A percentile compares a stretch with the other conserved stretches of the same genome.
Evolutionary conservation across 2,888 invertebrate genomes (phyloP).

Genomic region (Polydrusus pterygomalis): DNA sequence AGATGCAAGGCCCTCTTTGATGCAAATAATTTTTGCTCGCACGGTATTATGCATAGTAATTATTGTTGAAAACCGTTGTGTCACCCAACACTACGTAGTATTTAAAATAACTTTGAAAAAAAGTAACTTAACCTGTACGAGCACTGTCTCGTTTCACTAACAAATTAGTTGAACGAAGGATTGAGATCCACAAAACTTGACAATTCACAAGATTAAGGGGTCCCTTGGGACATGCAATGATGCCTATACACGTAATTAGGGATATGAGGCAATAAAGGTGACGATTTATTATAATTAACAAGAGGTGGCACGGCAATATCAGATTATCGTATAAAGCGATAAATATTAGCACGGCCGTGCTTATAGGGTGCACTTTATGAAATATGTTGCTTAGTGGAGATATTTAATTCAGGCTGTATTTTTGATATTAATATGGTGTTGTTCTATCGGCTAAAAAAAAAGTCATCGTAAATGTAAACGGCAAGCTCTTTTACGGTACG

Average conservation of each 20-base stretch:
- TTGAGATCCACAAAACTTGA: conserved; percentile 35
- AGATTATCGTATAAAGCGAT: conserved; percentile 22
- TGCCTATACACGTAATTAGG: conserved; percentile 31
- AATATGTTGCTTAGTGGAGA: not conserved
- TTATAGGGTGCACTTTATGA: not conserved
- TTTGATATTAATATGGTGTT: no score
- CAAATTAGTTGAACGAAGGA: conserved; percentile 26
- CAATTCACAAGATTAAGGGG: conserved; percentile 34
- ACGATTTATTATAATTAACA: conserved; percentile 40
- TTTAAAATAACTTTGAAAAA: no score
- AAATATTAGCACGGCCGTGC: conserved; percentile 1
- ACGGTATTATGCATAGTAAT: no score
- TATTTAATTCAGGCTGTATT: no score
- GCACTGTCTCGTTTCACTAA: not conserved
- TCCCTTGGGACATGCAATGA: conserved; percentile 26
- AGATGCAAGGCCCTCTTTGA: no score
- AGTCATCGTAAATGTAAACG: no score
- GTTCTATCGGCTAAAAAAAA: no score
- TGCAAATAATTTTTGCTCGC: no score
- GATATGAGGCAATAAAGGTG: conserved; percentile 23
- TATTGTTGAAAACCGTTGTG: no score
- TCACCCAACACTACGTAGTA: no score
- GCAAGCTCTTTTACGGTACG: no score
- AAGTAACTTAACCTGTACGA: no score
- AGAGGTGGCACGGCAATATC: conserved; percentile 20